phyloP scores from a whole-genome alignment of 2,888 invertebrate species.

The Lithosia quadra region DNA sequence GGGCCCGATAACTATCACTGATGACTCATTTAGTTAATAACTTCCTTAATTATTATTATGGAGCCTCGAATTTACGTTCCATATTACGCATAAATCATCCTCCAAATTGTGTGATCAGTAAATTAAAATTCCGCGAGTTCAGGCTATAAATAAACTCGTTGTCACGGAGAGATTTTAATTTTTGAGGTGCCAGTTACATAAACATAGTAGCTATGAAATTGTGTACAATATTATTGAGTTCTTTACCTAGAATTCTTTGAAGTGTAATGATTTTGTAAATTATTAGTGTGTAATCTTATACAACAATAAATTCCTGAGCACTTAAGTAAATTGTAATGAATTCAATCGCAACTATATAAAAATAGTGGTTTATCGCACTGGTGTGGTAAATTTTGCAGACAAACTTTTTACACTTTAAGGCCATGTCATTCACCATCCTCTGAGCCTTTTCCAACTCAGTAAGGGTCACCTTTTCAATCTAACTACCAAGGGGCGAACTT shows the following conservation, averaged over 20 bases:
- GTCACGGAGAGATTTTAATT: not conserved
- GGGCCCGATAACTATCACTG: conserved; percentile 33
- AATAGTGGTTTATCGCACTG: not conserved
- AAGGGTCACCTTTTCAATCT: too few relatives aligned
- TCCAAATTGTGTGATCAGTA: conserved; percentile 2
- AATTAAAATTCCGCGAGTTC: conserved; percentile 12
- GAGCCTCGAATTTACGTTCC: conserved; percentile 20
- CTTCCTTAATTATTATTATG: conserved; percentile 34
- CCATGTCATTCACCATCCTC: too few relatives aligned
- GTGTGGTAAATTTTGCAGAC: not conserved
- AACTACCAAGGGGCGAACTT: too few relatives aligned
- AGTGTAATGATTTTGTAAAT: too few relatives aligned
- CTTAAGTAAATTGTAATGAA: too few relatives aligned
- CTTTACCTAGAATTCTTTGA: too few relatives aligned
- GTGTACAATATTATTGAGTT: not conserved
- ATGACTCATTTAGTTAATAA: conserved; percentile 41
- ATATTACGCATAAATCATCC: conserved; percentile 21
- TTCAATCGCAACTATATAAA: not conserved
- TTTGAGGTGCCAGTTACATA: not conserved
- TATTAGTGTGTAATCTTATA: too few relatives aligned
- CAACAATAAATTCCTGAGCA: too few relatives aligned
- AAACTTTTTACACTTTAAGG: not conserved
- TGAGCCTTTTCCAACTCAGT: too few relatives aligned
- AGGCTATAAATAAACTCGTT: conserved; percentile 14
- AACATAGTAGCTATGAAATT: not conserved